phyloP scores from a whole-genome alignment of 2,797 vertebrate species.

The Toxotes lorentzi region DNA sequence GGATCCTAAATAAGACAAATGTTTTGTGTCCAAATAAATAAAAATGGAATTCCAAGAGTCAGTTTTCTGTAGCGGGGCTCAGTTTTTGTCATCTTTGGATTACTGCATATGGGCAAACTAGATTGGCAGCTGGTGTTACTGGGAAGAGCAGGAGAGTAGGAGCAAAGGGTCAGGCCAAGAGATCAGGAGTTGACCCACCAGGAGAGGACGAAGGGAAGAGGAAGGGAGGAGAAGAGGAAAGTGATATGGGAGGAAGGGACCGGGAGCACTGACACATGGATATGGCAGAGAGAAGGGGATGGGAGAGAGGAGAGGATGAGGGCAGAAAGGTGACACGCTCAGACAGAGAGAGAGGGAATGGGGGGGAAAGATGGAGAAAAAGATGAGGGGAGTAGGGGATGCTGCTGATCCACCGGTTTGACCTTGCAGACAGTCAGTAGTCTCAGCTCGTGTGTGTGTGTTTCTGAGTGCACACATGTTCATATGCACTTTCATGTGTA shows the following conservation, averaged over 20 bases:
- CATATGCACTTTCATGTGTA: not conserved
- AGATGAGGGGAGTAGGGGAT: constrained; percentile 51
- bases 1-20: constrained; percentile 41
- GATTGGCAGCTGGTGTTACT: constrained; percentile 71
- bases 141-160: constrained; percentile 48
- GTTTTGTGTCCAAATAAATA: constrained; percentile 49
- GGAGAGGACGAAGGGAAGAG: constrained; percentile 59
- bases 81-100: constrained; percentile 44
- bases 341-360: constrained; percentile 50
- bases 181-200: constrained; percentile 67
- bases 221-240: constrained; percentile 57
- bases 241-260: constrained; percentile 70
- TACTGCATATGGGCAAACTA: constrained; percentile 19
- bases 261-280: constrained; percentile 65
- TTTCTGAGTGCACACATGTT: not conserved
- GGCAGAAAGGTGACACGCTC: constrained; percentile 69
- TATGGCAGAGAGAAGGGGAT: constrained; percentile 47
- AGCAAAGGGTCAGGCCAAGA: constrained; percentile 54
- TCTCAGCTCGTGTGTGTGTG: constrained; percentile 28
- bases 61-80: not conserved
- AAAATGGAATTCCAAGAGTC: constrained; percentile 33
- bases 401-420: constrained; percentile 76
- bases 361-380: constrained; percentile 50
- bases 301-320: constrained; percentile 57
- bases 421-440: constrained; percentile 74